These are phyloP conservation scores for Stictonetta naevosa DNA, from an alignment of 2,113 vertebrate genomes.

Conservation along the genomic window DNA sequence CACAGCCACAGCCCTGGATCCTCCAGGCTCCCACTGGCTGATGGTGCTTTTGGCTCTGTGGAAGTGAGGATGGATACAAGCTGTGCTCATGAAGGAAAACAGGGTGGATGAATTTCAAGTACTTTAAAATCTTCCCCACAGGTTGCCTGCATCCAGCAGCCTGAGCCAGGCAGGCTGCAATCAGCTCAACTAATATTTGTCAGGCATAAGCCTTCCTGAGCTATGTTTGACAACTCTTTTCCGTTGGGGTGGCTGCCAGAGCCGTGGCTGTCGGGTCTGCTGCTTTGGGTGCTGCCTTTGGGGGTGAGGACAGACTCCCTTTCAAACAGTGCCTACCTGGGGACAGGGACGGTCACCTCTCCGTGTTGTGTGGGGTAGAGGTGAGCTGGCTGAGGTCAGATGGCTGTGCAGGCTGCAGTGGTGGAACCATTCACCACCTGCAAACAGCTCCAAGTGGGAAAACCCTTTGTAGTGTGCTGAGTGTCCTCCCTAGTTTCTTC, in stretches of 20 bases:
- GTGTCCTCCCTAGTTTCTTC: not conserved
- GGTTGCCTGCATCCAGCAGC: not conserved
- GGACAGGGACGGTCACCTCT: fast-evolving
- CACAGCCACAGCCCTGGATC: not conserved
- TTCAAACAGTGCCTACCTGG: fast-evolving
- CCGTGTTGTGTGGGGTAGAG: fast-evolving
- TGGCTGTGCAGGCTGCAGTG: not conserved
- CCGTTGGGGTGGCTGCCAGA: not conserved
- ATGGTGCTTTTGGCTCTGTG: not conserved
- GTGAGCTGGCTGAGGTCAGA: not conserved
- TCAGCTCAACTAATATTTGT: conserved; percentile 45
- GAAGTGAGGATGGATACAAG: not conserved
- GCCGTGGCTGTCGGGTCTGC: not conserved
- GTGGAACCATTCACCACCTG: not conserved
- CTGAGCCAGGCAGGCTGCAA: not conserved
- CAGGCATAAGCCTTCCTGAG: not conserved
- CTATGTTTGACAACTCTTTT: not conserved
- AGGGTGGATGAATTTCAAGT: not conserved
- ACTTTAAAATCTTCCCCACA: not conserved
- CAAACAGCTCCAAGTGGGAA: not conserved
- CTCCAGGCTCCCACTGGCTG: fast-evolving
- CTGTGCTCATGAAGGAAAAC: fast-evolving
- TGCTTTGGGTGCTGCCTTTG: not conserved
- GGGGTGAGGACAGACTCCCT: not conserved
- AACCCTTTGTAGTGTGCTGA: fast-evolving